Evolutionary conservation across 2,797 vertebrate genomes (phyloP).

Genomic region (Lates japonicus): DNA sequence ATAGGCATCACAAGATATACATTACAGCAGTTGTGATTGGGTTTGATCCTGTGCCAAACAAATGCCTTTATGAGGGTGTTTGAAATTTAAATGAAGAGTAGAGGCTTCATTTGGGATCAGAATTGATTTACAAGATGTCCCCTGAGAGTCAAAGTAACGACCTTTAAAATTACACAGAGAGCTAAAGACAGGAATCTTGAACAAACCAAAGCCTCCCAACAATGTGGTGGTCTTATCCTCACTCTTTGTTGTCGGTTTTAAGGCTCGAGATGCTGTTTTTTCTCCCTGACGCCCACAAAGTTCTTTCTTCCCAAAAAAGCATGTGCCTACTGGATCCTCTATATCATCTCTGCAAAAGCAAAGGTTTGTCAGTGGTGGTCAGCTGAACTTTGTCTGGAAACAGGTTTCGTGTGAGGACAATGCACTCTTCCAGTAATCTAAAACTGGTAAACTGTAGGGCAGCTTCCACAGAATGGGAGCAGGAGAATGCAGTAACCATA

Average conservation of each 20-base stretch:
- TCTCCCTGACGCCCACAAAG: conserved; percentile 51
- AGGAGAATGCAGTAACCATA: conserved; percentile 50
- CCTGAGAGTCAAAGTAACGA: conserved; percentile 36
- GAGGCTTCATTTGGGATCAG: conserved; percentile 51
- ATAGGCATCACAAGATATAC: conserved; percentile 68
- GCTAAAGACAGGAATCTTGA: conserved; percentile 37
- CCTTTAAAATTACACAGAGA: conserved; percentile 56
- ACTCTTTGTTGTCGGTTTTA: conserved; percentile 50
- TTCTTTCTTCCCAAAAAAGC: conserved; percentile 50
- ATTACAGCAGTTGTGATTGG: conserved; percentile 66
- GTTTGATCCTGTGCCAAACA: conserved; percentile 66
- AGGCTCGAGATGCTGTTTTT: conserved; percentile 41
- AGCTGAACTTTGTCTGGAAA: conserved; percentile 33
- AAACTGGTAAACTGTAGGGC: conserved; percentile 29
- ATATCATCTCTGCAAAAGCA: conserved; percentile 37
- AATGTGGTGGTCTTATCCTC: conserved; percentile 65
- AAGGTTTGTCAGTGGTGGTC: conserved; percentile 32
- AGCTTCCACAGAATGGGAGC: conserved; percentile 27
- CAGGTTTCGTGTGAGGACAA: conserved; percentile 33
- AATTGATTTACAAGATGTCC: conserved; percentile 43
- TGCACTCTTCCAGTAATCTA: conserved; percentile 34
- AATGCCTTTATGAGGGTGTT: conserved; percentile 71
- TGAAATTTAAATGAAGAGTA: conserved; percentile 70
- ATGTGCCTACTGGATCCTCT: conserved; percentile 50
- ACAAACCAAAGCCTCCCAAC: conserved; percentile 65